A percentile compares a stretch with the other conserved stretches of the same genome.
Conservation (phyloP, 2,113 vertebrate genomes). For the Poeciliopsis occidentalis region DNA sequence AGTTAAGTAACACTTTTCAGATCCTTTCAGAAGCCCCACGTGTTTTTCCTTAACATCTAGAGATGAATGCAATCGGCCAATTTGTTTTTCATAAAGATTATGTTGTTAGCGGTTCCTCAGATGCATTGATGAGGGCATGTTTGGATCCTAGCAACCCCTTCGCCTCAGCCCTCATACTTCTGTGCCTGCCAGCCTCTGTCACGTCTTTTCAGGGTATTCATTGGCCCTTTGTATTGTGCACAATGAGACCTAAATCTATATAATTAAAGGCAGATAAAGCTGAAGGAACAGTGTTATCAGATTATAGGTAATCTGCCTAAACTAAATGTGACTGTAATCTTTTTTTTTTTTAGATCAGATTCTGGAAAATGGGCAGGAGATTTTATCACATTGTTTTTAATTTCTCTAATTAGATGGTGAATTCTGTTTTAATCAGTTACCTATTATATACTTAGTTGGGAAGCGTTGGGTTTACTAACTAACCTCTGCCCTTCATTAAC, state of each 20-base stretch:
- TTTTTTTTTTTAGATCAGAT: conserved; percentile 21
- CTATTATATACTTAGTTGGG: not conserved
- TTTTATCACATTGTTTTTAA: not conserved
- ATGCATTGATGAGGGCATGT: conserved; percentile 75
- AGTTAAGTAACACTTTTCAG: conserved; percentile 56
- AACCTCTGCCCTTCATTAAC: too few relatives aligned
- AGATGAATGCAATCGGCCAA: conserved; percentile 60
- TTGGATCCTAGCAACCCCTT: conserved; percentile 79
- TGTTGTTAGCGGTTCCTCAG: conserved; percentile 67
- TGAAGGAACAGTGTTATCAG: conserved; percentile 65
- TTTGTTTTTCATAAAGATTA: conserved; percentile 75
- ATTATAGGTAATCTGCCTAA: conserved; percentile 61
- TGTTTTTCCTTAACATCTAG: conserved; percentile 59
- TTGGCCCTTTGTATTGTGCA: conserved; percentile 65
- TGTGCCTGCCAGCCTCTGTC: conserved; percentile 52
- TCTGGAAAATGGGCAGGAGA: not conserved
- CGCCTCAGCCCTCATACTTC: conserved; percentile 40
- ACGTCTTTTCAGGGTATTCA: conserved; percentile 73
- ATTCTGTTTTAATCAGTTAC: conserved; percentile 3
- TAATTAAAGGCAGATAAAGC: conserved; percentile 73
- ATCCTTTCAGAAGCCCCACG: conserved; percentile 37
- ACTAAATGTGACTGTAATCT: conserved; percentile 40
- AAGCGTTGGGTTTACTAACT: not conserved
- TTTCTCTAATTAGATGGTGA: not conserved
- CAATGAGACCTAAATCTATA: conserved; percentile 74